phyloP scores from a whole-genome alignment of 2,888 invertebrate species.

The Gandaritis pyraliata region DNA sequence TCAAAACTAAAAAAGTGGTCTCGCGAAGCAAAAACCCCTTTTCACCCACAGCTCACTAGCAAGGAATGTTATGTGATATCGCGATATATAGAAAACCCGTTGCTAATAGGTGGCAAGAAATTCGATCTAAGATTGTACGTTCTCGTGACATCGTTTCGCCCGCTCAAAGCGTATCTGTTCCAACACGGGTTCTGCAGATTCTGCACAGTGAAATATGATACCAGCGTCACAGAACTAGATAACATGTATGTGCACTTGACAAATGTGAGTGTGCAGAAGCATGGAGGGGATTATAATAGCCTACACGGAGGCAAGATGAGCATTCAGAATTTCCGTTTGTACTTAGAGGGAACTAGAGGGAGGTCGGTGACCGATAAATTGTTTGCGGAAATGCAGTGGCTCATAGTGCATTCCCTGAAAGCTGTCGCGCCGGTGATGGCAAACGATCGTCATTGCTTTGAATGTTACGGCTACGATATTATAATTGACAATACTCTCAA shows the following conservation, averaged over 20 bases:
- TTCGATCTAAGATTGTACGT: constrained; percentile 97
- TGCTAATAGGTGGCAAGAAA: constrained; percentile 98
- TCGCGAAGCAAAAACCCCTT: constrained; percentile 92
- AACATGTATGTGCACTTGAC: constrained; percentile 98
- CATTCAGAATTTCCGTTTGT: constrained; percentile 94
- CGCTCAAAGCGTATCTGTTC: constrained; percentile 96
- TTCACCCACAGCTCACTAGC: constrained; percentile 90
- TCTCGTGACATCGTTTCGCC: constrained; percentile 96
- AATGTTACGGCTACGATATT: constrained; percentile 98
- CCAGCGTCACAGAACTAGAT: constrained; percentile 93
- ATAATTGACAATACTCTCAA: constrained; percentile 97
- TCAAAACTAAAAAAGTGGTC: constrained; percentile 97
- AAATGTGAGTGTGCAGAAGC: constrained; percentile 98
- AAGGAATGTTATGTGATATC: constrained; percentile 99
- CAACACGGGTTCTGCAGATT: constrained; percentile 97
- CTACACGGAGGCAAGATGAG: constrained; percentile 98
- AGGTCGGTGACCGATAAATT: constrained; percentile 94
- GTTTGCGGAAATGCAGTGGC: constrained; percentile 95
- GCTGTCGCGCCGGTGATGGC: constrained; percentile 97
- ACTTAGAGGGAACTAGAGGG: constrained; percentile 96
- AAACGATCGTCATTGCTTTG: constrained; percentile 96
- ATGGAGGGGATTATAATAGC: constrained; percentile 97
- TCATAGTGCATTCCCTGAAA: constrained; percentile 96
- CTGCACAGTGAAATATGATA: constrained; percentile 98
- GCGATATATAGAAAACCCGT: constrained; percentile 96